Evolutionary conservation across 2,888 invertebrate genomes (phyloP), one percentile per base, ranked within the genome.

Genomic region (Acanthosepion esculentum): DNA sequence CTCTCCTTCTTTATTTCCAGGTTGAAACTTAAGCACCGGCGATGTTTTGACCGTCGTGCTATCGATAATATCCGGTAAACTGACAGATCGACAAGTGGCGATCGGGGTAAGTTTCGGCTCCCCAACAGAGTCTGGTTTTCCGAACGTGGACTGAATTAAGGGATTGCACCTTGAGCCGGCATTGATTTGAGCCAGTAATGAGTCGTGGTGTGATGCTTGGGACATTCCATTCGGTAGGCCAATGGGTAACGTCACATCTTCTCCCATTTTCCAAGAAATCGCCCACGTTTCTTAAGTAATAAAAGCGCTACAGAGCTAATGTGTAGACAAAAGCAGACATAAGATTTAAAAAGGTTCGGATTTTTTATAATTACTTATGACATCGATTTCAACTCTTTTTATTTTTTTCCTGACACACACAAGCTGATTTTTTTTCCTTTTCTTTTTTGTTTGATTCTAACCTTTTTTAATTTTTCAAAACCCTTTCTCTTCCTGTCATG

Each of bases 51-150:
- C 55, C 18, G 94, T 94, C 59, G 94, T 55, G 33, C 55, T 94
- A 55, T 94, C 94, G 18, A 94, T 94, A 59, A 94, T 94, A 53
- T 94, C 94, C 94, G 94, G 94, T 5, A 94, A 48, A 94, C 94
- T 94, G 94, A 94, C 94, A 15, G 94, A 94, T 18, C 94, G 92
- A 92, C 92, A 92, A 29, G 92, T 92, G 18, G 48, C 92, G 41
- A 92, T 92, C 18, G 92, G 92, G 48, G 92, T 92, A 23, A 92
- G 92, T 26, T 92, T 92, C 48, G 48, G 92, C 7, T 41, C 48
- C 29, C 29, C 92, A n/a, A 48, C n/a, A 29, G 92, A 48, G 50
- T 92, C 92, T 26, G 15, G 48, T 50, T 48, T 92, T 29, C 92
- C 92, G 48, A 92, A 92, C 18, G 92, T 92, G 29, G 92, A 92